Percentiles rank a stretch among this genome's conserved stretches.
These are phyloP conservation scores for Euthynnus affinis DNA, from an alignment of 2,797 vertebrate genomes.

Conservation along the genomic window DNA sequence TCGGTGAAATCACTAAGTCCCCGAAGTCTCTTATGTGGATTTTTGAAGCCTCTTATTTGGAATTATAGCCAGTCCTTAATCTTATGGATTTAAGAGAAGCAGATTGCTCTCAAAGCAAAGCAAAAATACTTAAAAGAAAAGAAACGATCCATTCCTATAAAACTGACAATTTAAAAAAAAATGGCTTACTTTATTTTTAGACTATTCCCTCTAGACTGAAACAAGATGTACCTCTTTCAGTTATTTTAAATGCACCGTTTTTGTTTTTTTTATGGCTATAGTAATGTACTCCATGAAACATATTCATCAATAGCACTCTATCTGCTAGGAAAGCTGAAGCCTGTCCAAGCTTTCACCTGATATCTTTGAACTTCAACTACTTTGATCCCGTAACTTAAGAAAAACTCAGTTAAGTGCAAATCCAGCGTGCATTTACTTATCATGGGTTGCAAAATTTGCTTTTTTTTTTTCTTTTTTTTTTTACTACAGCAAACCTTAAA, in stretches of 20 bases:
- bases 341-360: conserved; percentile 3
- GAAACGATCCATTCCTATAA: neutral
- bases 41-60: conserved; percentile 76
- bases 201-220: neutral
- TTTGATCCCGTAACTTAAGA: conserved; percentile 13
- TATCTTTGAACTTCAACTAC: conserved; percentile 24
- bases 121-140: conserved; percentile 31
- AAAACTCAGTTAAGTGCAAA: conserved; percentile 3
- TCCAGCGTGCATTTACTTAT: conserved; percentile 2
- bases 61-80: conserved; percentile 76
- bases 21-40: conserved; percentile 70
- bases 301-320: too few species aligned
- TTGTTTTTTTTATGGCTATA: too few species aligned
- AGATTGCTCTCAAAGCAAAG: conserved; percentile 64
- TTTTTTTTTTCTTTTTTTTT: neutral
- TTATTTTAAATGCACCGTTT: neutral
- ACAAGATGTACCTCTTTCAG: neutral
- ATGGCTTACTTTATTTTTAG: neutral
- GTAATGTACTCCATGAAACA: neutral
- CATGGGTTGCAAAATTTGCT: conserved; percentile 19
- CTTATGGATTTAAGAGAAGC: conserved; percentile 70
- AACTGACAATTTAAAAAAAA: conserved; percentile 19
- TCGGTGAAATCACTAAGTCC: conserved; percentile 64
- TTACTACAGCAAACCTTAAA: conserved; percentile 34
- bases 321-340: neutral